A percentile compares a stretch with the other conserved stretches of the same genome.
Evolutionary conservation across 2,113 vertebrate genomes (phyloP).

Genomic region (Piaya cayana): DNA sequence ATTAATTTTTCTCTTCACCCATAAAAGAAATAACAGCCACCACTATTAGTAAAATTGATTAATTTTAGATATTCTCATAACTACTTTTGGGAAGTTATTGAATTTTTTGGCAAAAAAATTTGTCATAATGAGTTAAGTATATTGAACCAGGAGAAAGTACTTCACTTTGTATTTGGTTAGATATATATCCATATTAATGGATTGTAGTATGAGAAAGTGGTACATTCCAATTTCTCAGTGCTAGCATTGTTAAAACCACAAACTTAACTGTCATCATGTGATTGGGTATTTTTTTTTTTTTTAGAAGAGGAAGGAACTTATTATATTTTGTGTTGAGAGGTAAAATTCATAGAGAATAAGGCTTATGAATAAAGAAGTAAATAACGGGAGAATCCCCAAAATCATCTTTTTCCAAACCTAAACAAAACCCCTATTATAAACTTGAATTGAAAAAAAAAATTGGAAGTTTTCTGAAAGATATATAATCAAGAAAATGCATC

Average conservation of each 20-base stretch:
- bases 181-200: background rate
- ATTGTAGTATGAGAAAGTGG: background rate
- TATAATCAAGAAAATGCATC: background rate
- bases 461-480: fast-evolving
- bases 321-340: background rate
- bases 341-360: background rate
- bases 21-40: background rate
- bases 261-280: background rate
- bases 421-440: background rate
- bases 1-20: background rate
- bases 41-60: background rate
- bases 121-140: background rate
- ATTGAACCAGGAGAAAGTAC: background rate
- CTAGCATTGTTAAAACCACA: background rate
- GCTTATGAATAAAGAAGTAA: background rate
- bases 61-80: background rate
- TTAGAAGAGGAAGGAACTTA: background rate
- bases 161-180: background rate
- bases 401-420: background rate
- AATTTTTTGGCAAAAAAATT: background rate
- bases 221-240: background rate
- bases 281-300: background rate
- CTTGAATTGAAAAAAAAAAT: background rate
- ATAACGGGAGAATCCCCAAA: background rate
- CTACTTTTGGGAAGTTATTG: background rate